Evolutionary conservation across 2,797 vertebrate genomes (phyloP).

Genomic region (Malacoctenus gilli): DNA sequence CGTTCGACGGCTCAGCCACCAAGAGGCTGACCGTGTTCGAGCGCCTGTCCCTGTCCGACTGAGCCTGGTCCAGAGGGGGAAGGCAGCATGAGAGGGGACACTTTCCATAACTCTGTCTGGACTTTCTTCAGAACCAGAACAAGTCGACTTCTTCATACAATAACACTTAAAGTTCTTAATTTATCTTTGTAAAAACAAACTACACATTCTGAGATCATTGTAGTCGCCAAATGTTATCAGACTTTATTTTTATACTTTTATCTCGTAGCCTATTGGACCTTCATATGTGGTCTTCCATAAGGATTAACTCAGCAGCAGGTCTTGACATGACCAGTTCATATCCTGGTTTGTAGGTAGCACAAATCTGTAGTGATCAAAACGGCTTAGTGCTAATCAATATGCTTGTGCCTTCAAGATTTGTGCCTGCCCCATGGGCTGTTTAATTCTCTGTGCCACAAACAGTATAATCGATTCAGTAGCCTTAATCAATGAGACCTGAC

Average conservation of each 20-base stretch:
- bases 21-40: slow-evolving; percentile 86
- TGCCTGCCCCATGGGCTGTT: slow-evolving; percentile 50
- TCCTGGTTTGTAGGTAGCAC: slow-evolving; percentile 42
- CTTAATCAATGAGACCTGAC: slow-evolving; percentile 79
- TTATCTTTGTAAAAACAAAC: slow-evolving; percentile 64
- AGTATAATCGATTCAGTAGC: slow-evolving; percentile 75
- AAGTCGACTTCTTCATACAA: slow-evolving; percentile 58
- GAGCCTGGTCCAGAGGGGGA: slow-evolving; percentile 41
- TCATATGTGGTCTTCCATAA: slow-evolving; percentile 78
- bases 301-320: slow-evolving; percentile 66
- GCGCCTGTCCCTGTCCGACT: slow-evolving; percentile 87
- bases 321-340: slow-evolving; percentile 53
- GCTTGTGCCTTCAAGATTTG: slow-evolving; percentile 59
- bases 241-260: slow-evolving; percentile 77
- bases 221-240: slow-evolving; percentile 73
- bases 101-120: slow-evolving; percentile 23
- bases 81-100: slow-evolving; percentile 35
- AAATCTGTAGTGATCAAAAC: slow-evolving; percentile 65
- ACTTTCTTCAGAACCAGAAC: slow-evolving; percentile 58
- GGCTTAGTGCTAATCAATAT: slow-evolving; percentile 54
- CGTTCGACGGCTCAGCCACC: slow-evolving; percentile 76
- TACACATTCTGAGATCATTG: slow-evolving; percentile 68
- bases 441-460: slow-evolving; percentile 62
- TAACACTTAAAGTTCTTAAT: slow-evolving; percentile 80
- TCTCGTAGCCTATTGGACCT: slow-evolving; percentile 68